Evolutionary conservation across 2,113 vertebrate genomes (phyloP).

Genomic region (Paramormyrops kingsleyae): DNA sequence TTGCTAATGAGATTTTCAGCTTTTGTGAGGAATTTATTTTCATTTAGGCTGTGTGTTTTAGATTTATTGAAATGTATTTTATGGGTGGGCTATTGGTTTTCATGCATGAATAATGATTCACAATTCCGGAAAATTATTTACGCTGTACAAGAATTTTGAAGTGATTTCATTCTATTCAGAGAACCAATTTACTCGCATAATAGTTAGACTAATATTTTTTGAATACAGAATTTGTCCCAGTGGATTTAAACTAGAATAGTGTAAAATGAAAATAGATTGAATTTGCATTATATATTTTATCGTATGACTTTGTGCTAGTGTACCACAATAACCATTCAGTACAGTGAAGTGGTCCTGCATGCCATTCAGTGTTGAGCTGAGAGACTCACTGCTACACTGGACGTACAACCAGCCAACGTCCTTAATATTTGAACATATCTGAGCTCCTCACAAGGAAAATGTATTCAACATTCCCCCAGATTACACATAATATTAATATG

Average conservation of each 20-base stretch:
- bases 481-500: neutral
- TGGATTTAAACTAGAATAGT: neutral
- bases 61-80: neutral
- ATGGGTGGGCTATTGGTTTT: neutral
- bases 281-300: neutral
- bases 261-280: slow-evolving; percentile 1
- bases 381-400: neutral
- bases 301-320: neutral
- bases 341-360: neutral
- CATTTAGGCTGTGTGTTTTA: neutral
- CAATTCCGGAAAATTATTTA: neutral
- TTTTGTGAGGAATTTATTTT: neutral
- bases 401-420: neutral
- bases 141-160: neutral
- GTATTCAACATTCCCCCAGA: neutral
- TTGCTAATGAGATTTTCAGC: neutral
- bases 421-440: neutral
- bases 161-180: neutral
- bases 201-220: neutral
- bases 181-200: neutral
- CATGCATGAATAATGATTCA: neutral
- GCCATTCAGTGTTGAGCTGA: neutral
- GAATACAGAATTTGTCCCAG: neutral
- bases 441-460: neutral
- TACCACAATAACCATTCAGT: neutral